phyloP scores from a whole-genome alignment of 2,113 vertebrate genomes.

The Catagonus wagneri region DNA sequence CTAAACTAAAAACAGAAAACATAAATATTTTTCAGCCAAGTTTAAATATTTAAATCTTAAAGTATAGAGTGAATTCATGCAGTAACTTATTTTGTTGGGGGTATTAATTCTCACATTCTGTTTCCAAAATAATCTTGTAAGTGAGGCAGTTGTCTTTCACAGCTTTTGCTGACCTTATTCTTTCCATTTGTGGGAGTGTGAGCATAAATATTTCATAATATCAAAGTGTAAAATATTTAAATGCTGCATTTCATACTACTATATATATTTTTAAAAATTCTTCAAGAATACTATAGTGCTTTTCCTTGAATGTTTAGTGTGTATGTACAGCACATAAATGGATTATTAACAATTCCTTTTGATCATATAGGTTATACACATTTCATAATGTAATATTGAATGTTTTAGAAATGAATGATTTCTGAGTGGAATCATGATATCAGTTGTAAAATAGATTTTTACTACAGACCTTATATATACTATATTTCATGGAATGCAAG shows the following conservation, averaged over 20 bases:
- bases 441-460: background rate
- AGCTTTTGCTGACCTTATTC: conserved; percentile 48
- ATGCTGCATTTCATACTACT: conserved; percentile 31
- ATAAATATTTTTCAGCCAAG: conserved; percentile 31
- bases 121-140: background rate
- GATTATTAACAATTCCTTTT: background rate
- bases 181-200: conserved; percentile 29
- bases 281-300: conserved; percentile 22
- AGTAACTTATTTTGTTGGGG: background rate
- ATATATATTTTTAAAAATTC: background rate
- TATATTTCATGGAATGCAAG: background rate
- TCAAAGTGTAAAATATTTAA: conserved; percentile 73
- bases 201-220: conserved; percentile 71
- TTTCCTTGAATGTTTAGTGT: conserved; percentile 13
- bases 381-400: conserved; percentile 27
- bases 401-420: conserved; percentile 4
- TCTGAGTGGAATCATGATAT: background rate
- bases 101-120: background rate
- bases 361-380: background rate
- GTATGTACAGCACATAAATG: background rate
- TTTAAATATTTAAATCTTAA: conserved; percentile 56
- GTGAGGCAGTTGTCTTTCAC: conserved; percentile 41
- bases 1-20: background rate
- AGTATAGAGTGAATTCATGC: background rate
- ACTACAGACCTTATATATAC: background rate